Conservation (phyloP, 2,113 vertebrate species). For the Sturnira hondurensis region DNA sequence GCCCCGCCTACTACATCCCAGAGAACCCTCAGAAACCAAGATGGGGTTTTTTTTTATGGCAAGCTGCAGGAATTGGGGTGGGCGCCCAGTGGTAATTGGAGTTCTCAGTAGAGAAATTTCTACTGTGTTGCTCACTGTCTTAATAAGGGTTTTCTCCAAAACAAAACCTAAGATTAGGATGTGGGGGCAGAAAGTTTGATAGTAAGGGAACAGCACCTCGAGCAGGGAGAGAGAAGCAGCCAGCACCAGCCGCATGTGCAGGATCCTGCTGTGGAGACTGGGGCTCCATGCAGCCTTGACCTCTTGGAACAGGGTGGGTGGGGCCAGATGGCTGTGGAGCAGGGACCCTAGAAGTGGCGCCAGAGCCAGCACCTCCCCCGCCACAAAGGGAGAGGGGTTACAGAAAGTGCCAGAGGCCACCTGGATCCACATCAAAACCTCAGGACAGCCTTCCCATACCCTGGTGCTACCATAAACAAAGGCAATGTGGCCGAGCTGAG, state of each 20-base stretch:
- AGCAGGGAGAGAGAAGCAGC: not conserved
- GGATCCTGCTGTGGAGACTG: not conserved
- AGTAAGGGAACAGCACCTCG: not conserved
- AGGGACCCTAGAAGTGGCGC: too few species aligned
- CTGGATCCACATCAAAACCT: too few species aligned
- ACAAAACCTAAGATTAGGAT: not conserved
- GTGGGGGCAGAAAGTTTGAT: not conserved
- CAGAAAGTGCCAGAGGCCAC: too few species aligned
- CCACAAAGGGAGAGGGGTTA: too few species aligned
- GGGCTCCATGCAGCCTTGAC: not conserved
- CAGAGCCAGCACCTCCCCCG: too few species aligned
- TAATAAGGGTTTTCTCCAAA: not conserved
- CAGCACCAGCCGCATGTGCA: rapidly evolving
- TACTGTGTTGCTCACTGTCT: not conserved
- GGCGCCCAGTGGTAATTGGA: not conserved
- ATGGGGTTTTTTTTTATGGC: not conserved
- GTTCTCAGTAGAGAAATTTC: not conserved
- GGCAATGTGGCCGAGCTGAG: too few species aligned
- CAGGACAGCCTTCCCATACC: too few species aligned
- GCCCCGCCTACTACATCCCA: not conserved
- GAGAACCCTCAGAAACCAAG: not conserved
- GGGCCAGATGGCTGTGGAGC: too few species aligned
- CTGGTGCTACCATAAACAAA: too few species aligned
- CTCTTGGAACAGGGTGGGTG: not conserved
- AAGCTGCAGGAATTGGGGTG: not conserved